A percentile compares a stretch with the other conserved stretches of the same genome.
Evolutionary conservation across 2,113 vertebrate genomes (phyloP).

Genomic region (Garra rufa): DNA sequence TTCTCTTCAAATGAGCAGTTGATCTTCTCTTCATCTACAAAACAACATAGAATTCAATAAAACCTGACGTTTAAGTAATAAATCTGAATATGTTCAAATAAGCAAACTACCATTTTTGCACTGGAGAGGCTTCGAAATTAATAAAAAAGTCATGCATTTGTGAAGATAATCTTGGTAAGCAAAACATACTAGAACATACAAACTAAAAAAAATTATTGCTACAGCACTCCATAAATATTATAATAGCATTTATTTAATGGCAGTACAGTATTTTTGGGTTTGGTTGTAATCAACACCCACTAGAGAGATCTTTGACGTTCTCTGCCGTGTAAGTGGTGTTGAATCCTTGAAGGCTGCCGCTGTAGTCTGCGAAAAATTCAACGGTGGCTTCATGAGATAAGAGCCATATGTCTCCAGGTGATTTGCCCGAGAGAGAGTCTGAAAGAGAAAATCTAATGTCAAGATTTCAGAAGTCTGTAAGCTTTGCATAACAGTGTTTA

Average conservation of each 20-base stretch:
- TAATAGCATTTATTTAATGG: neutral
- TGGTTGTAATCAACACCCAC: slow-evolving; percentile 71
- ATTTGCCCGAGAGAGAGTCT: slow-evolving; percentile 82
- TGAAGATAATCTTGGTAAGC: too few relatives aligned
- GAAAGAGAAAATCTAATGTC: slow-evolving; percentile 46
- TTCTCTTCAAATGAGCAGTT: slow-evolving; percentile 86
- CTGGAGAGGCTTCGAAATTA: too few relatives aligned
- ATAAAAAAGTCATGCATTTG: too few relatives aligned
- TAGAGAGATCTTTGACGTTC: slow-evolving; percentile 71
- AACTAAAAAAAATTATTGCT: too few relatives aligned
- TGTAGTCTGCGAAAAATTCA: slow-evolving; percentile 77
- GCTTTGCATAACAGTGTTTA: too few relatives aligned
- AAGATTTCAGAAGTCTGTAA: too few relatives aligned
- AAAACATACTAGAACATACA: too few relatives aligned
- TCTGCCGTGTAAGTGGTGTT: slow-evolving; percentile 76
- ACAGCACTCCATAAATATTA: neutral
- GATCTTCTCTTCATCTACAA: slow-evolving; percentile 83
- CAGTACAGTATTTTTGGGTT: too few relatives aligned
- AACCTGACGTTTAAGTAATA: neutral
- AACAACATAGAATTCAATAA: neutral
- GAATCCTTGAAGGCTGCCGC: slow-evolving; percentile 79
- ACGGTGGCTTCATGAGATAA: slow-evolving; percentile 83
- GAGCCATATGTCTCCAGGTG: slow-evolving; percentile 78
- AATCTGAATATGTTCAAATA: neutral
- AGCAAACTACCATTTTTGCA: neutral